Evolutionary conservation across 2,888 invertebrate genomes (phyloP), one percentile per base, ranked within the genome.

Genomic region (Cryptocephalus primarius): DNA sequence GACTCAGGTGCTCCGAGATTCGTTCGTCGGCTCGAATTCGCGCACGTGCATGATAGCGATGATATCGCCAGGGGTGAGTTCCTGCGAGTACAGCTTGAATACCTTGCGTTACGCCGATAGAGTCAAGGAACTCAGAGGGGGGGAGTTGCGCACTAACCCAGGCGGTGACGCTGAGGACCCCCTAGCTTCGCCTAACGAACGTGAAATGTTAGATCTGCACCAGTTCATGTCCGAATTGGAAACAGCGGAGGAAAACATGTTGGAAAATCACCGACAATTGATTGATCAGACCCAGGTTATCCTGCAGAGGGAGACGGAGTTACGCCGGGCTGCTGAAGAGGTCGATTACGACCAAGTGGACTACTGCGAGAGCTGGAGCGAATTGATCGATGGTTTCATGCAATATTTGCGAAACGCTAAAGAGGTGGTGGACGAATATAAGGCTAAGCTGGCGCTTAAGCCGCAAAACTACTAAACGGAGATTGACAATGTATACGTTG

Each of bases 41-140:
- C 85, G 88, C 69, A 99, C 96, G 13, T 99, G 97, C 73, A 99
- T 99, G 99, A 96, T 99, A 70, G 96, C 99, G 48, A 99, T 97
- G 95, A 92, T 99, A 60, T 95, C 95, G 51, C 99, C 99, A 22
- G 94, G 96, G 45, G 79, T 95, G 75, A 85, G 83, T 63, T 94
- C 93, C 43, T 96, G 95, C 70, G 99, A 99, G 67, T 96, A 99
- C 74, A 94, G 96, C 47, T 77, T 99, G 52, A 99, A 99, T 73
- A 99, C 99, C 40, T 76, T 99, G 48, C 79, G 97, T 40, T 99
- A 99, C 72, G 99, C 97, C 4, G 95, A 99, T 76, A 80, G 95
- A 60, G 95, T 96, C 32, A 96, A 96, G 71, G 96, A 96, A 75
- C 74, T 96, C 49, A 91, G 89, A 34, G 88, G 85, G 11, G 80